Base-by-base conservation (phyloP, 2,888 invertebrate genomes). In the Plagiodera versicolora region DNA sequence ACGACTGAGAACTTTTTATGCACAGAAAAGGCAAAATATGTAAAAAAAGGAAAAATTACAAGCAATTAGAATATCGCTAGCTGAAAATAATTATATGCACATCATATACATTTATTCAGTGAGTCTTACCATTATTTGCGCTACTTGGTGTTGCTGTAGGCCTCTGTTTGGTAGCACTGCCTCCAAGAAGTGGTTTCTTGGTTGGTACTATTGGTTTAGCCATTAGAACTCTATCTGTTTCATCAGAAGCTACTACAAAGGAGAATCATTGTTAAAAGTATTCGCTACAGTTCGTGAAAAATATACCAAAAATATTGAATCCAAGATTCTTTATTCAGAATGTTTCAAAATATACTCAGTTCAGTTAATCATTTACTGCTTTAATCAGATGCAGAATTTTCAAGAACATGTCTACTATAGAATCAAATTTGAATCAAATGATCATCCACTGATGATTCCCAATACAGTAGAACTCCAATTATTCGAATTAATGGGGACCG, bases 151-250 rank as follows among this genome's bases (percentile, higher is more conserved):
- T 68, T 2, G 79, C 73, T 2, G 56, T 18, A 45, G 79, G 80
- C 19, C 83, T 79, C 65, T 83, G 82, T 19, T 83, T 76, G n/a
- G 71, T 67, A 10, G 74, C 71, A 53, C 72, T 72, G 24, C 78
- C n/a, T n/a, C n/a, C 71, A 18, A 76, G 66, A 35, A 67, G 70
- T 3, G 76, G 67, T 61, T 78, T 78, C 65, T 79, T 80, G n/a
- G 75, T 79, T 14, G 83, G 82, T 28, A 82, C 74, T 28, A 81
- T 74, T 60, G 79, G 78, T 66, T 79, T 77, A 14, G 72, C 66
- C 77, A 77, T 77, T 6, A 73, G 70, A 51, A 77, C 75, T 65
- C 80, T 80, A 68, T 85, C 85, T 32, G 79, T 70, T 70, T 84
- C 84, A 67, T 84, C 84, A 32, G 64, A 51, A 51, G 54, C 56